phyloP scores from a whole-genome alignment of 2,797 vertebrate species.

The Myotis planiceps region DNA sequence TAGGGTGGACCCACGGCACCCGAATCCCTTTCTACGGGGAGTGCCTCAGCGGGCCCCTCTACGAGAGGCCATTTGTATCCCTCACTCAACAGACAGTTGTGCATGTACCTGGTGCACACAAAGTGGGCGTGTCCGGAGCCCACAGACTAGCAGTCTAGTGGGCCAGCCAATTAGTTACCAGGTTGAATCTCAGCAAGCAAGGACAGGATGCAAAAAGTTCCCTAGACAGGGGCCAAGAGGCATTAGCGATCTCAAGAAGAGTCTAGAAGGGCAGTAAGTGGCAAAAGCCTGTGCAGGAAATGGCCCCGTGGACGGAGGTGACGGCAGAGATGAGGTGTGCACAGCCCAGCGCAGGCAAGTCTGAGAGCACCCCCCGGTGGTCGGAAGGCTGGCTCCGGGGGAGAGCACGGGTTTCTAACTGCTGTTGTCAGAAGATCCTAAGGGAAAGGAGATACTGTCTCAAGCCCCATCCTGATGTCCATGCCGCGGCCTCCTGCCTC shows the following conservation, averaged over 20 bases:
- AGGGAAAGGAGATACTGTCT: not conserved
- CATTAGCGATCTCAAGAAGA: not conserved
- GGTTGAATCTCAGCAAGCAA: not conserved
- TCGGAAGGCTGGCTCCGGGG: too few relatives aligned
- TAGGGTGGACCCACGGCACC: not conserved
- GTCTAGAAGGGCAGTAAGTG: not conserved
- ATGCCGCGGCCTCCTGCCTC: accelerated
- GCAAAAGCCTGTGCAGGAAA: not conserved
- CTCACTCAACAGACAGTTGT: accelerated
- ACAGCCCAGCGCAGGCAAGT: not conserved
- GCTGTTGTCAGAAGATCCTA: not conserved
- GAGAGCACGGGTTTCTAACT: not conserved
- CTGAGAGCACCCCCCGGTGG: not conserved
- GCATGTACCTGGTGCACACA: not conserved
- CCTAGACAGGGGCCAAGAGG: not conserved
- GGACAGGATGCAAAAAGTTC: not conserved
- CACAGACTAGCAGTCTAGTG: accelerated
- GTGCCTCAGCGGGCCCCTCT: not conserved
- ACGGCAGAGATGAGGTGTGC: not conserved
- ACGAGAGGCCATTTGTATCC: not conserved
- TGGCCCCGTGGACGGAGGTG: not conserved
- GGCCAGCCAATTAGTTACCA: not conserved
- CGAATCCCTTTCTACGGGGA: not conserved
- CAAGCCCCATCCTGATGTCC: not conserved
- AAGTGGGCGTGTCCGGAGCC: not conserved